These are phyloP conservation scores for Corvus hawaiiensis DNA, from an alignment of 2,113 vertebrate species.

Conservation along the genomic window DNA sequence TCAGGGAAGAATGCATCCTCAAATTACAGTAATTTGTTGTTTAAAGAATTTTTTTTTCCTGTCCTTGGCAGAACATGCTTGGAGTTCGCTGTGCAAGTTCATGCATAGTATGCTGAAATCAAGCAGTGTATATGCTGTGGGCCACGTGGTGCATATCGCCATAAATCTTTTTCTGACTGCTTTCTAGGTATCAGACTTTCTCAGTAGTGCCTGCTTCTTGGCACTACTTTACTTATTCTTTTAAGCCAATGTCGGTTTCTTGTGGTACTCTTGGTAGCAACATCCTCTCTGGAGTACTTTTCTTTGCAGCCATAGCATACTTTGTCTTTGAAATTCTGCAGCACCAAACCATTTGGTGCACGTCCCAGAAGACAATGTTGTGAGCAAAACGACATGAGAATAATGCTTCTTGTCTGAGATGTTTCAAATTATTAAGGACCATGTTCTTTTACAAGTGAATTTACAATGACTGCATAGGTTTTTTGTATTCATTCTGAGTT, in stretches of 20 bases:
- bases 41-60: neutral
- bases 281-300: neutral
- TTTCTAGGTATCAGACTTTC: neutral
- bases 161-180: neutral
- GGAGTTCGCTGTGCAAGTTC: neutral
- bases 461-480: neutral
- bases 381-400: conserved; percentile 18
- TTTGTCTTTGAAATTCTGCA: neutral
- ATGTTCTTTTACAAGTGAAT: conserved; percentile 21
- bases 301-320: neutral
- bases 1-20: conserved; percentile 43
- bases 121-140: neutral
- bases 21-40: conserved; percentile 61
- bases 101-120: neutral
- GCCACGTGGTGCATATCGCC: neutral
- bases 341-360: neutral
- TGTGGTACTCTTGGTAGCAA: neutral
- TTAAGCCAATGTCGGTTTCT: neutral
- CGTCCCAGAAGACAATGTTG: neutral
- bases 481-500: neutral
- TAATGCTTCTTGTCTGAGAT: conserved; percentile 16
- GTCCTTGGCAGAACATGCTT: neutral
- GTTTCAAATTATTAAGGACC: conserved; percentile 31
- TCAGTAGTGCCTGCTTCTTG: neutral
- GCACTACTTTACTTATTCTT: neutral